Evolutionary conservation across 23 tunicate genomes (phyloP).

Genomic region (Trididemnum miniatum): DNA sequence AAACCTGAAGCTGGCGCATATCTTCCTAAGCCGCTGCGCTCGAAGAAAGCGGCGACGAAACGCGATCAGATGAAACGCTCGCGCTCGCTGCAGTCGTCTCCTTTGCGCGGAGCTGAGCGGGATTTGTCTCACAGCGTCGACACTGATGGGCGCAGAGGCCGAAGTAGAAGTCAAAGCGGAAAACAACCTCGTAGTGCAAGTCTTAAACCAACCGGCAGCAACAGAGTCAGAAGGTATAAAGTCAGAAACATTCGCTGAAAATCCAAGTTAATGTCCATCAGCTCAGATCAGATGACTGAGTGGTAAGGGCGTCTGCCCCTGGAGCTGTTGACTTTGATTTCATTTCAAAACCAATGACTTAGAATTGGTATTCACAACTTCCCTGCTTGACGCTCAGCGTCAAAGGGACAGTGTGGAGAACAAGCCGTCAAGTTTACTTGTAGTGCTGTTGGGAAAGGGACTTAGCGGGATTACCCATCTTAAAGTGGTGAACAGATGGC

Average conservation of each 20-base stretch:
- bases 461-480: too few relatives aligned
- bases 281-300: too few relatives aligned
- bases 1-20: slow-evolving; percentile 11
- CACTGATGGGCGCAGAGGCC: slow-evolving; percentile 13
- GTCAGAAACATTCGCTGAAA: background rate
- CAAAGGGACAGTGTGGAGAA: too few relatives aligned
- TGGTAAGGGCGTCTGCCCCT: too few relatives aligned
- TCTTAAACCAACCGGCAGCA: slow-evolving; percentile 43
- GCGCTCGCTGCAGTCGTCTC: slow-evolving; percentile 65
- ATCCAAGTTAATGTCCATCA: too few relatives aligned
- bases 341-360: too few relatives aligned
- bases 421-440: too few relatives aligned
- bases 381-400: too few relatives aligned
- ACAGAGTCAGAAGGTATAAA: background rate
- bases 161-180: slow-evolving; percentile 27
- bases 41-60: slow-evolving; percentile 50
- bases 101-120: slow-evolving; percentile 29
- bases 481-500: too few relatives aligned
- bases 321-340: too few relatives aligned
- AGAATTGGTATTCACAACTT: too few relatives aligned
- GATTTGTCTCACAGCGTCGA: slow-evolving; percentile 23
- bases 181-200: slow-evolving; percentile 53
- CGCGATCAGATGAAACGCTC: slow-evolving; percentile 58
- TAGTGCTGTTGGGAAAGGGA: too few relatives aligned
- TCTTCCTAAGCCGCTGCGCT: slow-evolving; percentile 56